phyloP scores from a whole-genome alignment of 2,797 vertebrate species.

The Crocidura indochinensis region DNA sequence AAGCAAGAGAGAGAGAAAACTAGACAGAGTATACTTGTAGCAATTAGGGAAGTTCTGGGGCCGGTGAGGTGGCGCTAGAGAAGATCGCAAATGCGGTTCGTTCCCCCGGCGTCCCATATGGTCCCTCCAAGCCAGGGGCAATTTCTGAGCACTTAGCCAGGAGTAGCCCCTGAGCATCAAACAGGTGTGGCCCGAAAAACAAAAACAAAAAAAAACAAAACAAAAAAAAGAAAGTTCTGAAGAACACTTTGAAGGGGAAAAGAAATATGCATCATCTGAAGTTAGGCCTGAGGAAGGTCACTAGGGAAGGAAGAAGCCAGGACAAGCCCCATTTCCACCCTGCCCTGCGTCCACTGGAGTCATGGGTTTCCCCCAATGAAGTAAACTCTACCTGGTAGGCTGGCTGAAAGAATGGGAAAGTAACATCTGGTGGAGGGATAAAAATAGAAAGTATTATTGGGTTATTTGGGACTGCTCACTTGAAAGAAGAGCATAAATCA shows the following conservation, averaged over 20 bases:
- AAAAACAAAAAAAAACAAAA: too few species aligned
- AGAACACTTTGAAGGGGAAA: not conserved
- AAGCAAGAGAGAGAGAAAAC: not conserved
- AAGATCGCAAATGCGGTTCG: too few species aligned
- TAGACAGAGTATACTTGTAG: not conserved
- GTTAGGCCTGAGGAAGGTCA: not conserved
- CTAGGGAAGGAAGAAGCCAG: not conserved
- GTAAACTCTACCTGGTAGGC: constrained; percentile 48
- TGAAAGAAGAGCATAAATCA: constrained; percentile 84
- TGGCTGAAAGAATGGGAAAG: constrained; percentile 51
- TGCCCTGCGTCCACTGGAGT: too few species aligned
- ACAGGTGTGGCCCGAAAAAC: too few species aligned
- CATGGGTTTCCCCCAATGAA: constrained; percentile 49
- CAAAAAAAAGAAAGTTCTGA: not conserved
- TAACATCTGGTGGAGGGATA: constrained; percentile 78
- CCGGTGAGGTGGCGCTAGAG: too few species aligned
- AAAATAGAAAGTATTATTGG: constrained; percentile 77
- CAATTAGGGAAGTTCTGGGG: not conserved
- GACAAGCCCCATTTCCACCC: not conserved
- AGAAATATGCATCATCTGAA: not conserved
- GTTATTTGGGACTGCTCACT: constrained; percentile 77
- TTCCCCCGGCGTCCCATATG: too few species aligned
- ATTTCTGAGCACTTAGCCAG: too few species aligned
- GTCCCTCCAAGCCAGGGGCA: too few species aligned
- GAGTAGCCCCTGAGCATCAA: too few species aligned